Evolutionary conservation across 2,113 vertebrate genomes (phyloP), one percentile per base, ranked within the genome.

Genomic region (Butorides virescens): DNA sequence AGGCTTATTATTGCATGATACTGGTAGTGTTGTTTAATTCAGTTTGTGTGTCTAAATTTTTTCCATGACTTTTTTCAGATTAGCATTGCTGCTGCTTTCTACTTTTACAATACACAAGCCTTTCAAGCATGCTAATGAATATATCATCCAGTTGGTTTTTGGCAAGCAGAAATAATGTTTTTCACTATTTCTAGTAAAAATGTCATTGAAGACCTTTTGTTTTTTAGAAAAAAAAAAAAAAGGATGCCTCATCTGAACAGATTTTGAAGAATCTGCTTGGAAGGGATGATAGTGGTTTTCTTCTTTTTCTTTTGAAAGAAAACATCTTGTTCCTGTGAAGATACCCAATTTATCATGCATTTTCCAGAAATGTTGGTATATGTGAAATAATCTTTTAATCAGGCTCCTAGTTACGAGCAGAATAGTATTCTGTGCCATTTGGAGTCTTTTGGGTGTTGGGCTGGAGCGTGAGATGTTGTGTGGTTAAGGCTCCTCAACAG

Each of bases 201-300:
- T 95, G 36, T 94, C 50, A 74, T 42, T 87, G 87, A 86, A 92
- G 76, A 82, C 88, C 76, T 96, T 94, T 96, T 50, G 67, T 34
- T 91, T 75, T 94, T 75, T 30, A 55, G 53, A 29, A 10, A 10
- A 17, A 30, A 18, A 17, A 84, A 53, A 86, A 82, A 68, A 86
- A 70, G 37, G 20, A 87, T 94, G 90, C 66, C 71, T 97, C 88
- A 94, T 96, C 77, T 89, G 92, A 96, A 93, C 97, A 97, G 95
- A 97, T 92, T 96, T 96, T 92, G 67, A 96, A 97, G 95, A 95
- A 94, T 96, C 95, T 96, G 88, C 53, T 96, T 95, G 95, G 90
- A 95, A 95, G 49, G 29, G 22, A 81, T 88, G 34, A 55, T 44
- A 55, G 23, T 83, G 46, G 2, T 85, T 83, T 91, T 80, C 10